Base-by-base conservation (phyloP, 2,797 vertebrate species). In the Serranus cabrilla region DNA sequence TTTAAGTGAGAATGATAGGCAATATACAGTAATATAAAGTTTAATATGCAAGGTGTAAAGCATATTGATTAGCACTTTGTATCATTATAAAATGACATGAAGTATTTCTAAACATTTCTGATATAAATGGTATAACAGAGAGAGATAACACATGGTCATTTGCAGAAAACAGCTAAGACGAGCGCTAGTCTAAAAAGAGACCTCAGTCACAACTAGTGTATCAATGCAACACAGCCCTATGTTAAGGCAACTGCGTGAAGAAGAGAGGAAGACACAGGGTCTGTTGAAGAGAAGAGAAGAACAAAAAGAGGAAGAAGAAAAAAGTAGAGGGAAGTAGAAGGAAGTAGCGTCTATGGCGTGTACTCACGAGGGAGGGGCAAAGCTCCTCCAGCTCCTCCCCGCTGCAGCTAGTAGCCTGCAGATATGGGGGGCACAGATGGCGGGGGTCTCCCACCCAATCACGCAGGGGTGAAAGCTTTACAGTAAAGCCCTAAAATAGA, bases 401-500 rank as follows among this genome's bases (percentile, higher is more conserved):
- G 96, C 97, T 98, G 97, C 97, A 99, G 97, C 97, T 97, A 97
- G 97, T 96, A 97, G 97, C 97, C 98, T 99, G 97, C 97, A 97
- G 97, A 96, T 97, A 95, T 97, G 97, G 97, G 97, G 97, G 97
- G 96, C 96, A 97, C 97, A 97, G 97, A 96, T 98, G 97, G 98
- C 97, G 97, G 97, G 92, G 92, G 81, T 97, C 95, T 97, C 97
- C 97, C 97, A 98, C 97, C 96, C 97, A 97, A 97, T 97, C 97
- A 95, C 97, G 96, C 97, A 94, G 97, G 96, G 97, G 97, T 98
- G 97, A 98, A 97, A 97, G 97, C 97, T 92, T 94, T 98, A 99
- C 96, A 99, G 97, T 99, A 99, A 97, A 97, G 95, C 97, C 97
- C 98, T 94, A 99, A 99, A 99, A 99, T 99, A 99, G 97, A 99